These are phyloP conservation scores for Holotrichia oblita DNA, from an alignment of 1,140 invertebrate species.

Conservation along the genomic window DNA sequence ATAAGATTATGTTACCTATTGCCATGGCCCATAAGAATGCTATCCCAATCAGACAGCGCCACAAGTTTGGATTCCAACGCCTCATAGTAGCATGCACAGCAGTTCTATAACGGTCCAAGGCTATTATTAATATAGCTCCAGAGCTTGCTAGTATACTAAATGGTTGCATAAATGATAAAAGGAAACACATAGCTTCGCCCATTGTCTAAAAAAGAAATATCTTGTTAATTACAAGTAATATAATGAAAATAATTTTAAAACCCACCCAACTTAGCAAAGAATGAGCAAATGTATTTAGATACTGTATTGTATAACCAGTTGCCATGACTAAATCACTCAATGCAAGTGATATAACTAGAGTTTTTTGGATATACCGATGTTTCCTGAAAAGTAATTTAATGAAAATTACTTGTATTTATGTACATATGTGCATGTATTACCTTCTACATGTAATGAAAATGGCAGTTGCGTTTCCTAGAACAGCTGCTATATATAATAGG, in stretches of 20 bases:
- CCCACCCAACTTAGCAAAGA: constrained; percentile 55
- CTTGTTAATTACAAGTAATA: neutral
- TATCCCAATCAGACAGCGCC: constrained; percentile 53
- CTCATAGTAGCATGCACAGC: constrained; percentile 59
- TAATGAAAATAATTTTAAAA: constrained; percentile 32
- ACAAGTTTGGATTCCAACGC: constrained; percentile 60
- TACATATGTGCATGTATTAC: constrained; percentile 48
- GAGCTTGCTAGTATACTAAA: constrained; percentile 64
- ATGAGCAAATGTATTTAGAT: constrained; percentile 55
- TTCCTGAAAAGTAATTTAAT: constrained; percentile 49
- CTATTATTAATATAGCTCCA: constrained; percentile 64
- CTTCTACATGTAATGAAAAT: constrained; percentile 51
- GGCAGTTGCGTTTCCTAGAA: constrained; percentile 53
- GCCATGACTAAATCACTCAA: constrained; percentile 61
- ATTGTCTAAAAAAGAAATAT: constrained; percentile 56
- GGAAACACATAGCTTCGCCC: constrained; percentile 61
- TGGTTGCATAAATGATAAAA: constrained; percentile 64
- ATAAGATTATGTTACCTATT: constrained; percentile 49
- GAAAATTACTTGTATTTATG: neutral
- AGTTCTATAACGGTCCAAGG: constrained; percentile 65
- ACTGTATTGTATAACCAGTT: constrained; percentile 54
- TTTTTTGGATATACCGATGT: constrained; percentile 57
- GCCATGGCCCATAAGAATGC: constrained; percentile 58
- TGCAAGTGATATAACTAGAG: constrained; percentile 62
- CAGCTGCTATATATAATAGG: constrained; percentile 46